Evolutionary conservation across 2,797 vertebrate genomes (phyloP), one percentile per base, ranked within the genome.

Genomic region (Tamandua tetradactyla): DNA sequence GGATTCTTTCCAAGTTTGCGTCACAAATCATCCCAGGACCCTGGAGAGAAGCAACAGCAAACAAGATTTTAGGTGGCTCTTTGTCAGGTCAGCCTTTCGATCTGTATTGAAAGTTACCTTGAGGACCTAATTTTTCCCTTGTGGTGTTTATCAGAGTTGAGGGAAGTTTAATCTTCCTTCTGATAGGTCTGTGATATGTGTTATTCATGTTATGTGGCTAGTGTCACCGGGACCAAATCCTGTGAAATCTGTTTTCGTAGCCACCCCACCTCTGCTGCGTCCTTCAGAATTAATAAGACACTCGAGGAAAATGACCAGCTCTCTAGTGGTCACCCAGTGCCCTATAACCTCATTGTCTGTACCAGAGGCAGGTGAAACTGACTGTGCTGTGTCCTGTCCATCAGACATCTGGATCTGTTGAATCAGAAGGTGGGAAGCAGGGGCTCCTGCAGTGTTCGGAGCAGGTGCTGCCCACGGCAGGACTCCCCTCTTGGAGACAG

Each of bases 1-100:
- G 97, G 97, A 98, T 97, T 98, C 97, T 95, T 97, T 98, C 98
- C 98, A 98, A 98, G 98, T 98, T 98, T 98, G 98, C 98, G 98
- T 98, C 98, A 98, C 97, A 98, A 98, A 98, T 98, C 98, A 98
- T 97, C 94, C 96, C 81, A 97, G 93, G 95, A 97, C 97, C 96
- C 97, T 97, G 69, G 98, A 97, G 98, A 98, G 95, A 96, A 97
- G 85, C 95, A 97, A 91, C 95, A 97, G 97, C 98, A 97, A 98
- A 97, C 96, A 98, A 96, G 97, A 97, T 97, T 98, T 97, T 76
- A 97, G 96, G 94, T 96, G 30, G 97, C 96, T 98, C 96, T 97
- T 97, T 96, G 92, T 96, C 95, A 97, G 97, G 97, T 96, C 98
- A 97, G 89, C 95, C 94, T 97, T 97, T 97, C 96, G 89, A 94